These are phyloP conservation scores for Strigops habroptila DNA, from an alignment of 2,113 vertebrate species.

Conservation along the genomic window DNA sequence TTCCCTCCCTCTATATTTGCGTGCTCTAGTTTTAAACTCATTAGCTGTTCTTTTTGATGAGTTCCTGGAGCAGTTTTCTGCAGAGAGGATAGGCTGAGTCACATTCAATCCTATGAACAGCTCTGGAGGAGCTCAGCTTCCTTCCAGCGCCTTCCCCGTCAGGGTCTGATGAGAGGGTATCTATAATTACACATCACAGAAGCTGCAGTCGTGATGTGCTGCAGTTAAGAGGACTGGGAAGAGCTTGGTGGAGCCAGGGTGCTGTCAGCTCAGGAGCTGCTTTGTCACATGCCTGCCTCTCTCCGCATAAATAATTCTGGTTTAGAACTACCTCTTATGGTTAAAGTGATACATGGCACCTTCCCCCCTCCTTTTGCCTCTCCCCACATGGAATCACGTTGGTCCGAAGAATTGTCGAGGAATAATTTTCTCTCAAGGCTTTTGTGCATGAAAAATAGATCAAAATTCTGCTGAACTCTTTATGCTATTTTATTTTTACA, in stretches of 20 bases:
- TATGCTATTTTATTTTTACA: conserved; percentile 9
- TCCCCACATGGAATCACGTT: not conserved
- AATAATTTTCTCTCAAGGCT: not conserved
- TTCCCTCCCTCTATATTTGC: not conserved
- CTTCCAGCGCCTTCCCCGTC: not conserved
- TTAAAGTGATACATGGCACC: not conserved
- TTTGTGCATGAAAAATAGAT: conserved; percentile 40
- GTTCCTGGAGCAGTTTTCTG: not conserved
- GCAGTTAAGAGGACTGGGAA: not conserved
- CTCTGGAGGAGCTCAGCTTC: not conserved
- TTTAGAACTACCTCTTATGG: not conserved
- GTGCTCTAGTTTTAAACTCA: not conserved
- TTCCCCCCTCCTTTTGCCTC: not conserved
- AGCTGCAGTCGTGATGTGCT: not conserved
- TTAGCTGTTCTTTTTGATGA: not conserved
- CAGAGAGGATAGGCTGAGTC: not conserved
- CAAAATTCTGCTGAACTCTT: conserved; percentile 7
- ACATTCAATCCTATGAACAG: not conserved
- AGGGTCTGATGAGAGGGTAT: not conserved
- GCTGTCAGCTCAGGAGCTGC: conserved; percentile 4
- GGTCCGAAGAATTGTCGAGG: not conserved
- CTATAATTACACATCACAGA: not conserved
- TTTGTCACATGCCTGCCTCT: not conserved
- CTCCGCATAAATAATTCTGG: conserved; percentile 4
- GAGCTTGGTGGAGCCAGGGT: not conserved